Evolutionary conservation across 1,140 invertebrate genomes (phyloP), one percentile per base, ranked within the genome.

Genomic region (Ganaspis sp.): DNA sequence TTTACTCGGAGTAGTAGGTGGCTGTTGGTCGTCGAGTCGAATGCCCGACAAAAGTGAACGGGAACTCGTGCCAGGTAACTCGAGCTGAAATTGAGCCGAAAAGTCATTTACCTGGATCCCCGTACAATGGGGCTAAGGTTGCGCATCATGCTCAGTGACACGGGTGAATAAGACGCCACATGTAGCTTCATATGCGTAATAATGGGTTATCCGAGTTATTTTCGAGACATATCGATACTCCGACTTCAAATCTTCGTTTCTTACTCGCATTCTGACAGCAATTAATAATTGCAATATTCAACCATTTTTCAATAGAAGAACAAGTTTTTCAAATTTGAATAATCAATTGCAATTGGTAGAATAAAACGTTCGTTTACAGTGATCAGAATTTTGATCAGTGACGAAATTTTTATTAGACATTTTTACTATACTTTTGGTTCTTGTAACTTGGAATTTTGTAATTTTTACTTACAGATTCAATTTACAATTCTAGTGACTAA

Each of bases 61-160:
- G 23, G 23, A 12, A 64, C 23, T 64, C 58, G 58, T 64, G 58
- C 58, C 58, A 64, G 58, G 58, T 64, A 64, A 64, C 58, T 64
- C 58, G 58, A 64, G 58, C 58, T 64, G 58, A 64, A 64, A 64
- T 29, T 64, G 58, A 64, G 23, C 58, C 58, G 21, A 64, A 64
- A 64, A 64, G 58, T 64, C 58, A 64, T 64, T 64, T 64, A 64
- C 58, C 58, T 64, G 58, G 58, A 64, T 64, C 58, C 58, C 58
- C 12, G 58, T 64, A 64, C 58, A 64, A 64, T 29, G 58, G 58
- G 58, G 58, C 58, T 64, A 64, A 64, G 58, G 58, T 64, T 64
- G 58, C 58, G 26, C 23, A 34, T 64, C 58, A 12, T 64, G 23
- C 58, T 64, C 15, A 23, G 23, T 29, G 58, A 64, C 58, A 64